Evolutionary conservation across 2,888 invertebrate genomes (phyloP), one percentile per base, ranked within the genome.

Genomic region (Eumerus sabulonum): DNA sequence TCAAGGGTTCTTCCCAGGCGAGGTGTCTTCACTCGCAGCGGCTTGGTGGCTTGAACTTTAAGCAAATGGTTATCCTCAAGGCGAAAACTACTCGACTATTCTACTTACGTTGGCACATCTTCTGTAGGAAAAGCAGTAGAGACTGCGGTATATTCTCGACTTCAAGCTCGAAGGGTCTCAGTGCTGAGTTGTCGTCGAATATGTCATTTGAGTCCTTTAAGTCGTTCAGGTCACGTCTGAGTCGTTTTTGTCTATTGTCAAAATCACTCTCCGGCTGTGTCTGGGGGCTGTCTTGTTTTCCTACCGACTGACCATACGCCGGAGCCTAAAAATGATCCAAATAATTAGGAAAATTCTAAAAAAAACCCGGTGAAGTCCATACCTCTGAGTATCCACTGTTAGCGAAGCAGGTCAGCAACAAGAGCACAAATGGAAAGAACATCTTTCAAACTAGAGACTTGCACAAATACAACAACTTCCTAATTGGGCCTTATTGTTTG

Each of bases 1-100:
- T 87, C 87, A 82, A 87, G 85, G 84, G 90, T 90, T 81, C 90
- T 88, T 48, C 91, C 91, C 72, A 91, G 86, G 82, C 91, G 88
- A 74, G 91, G 90, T 63, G 89, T 90, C 68, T 86, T 86, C 84
- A 86, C 84, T 83, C 86, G 85, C 82, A 84, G 83, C 38, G 84
- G 86, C 73, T 88, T 88, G 45, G 59, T 84, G 76, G 82, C 85
- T 83, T 87, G 88, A 76, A 87, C 88, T 87, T 73, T 27, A 73
- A 44, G n/a, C 18, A 27, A 27, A 19, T n/a, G 0, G 9, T 12
- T 5, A 16, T 13, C 38, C 19, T 42, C n/a, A n/a, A n/a, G n/a
- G n/a, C 7, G 27, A 27, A 27, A 16, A 4, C 5, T 3, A 4
- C 2, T n/a, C 3, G 18, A 19, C 2, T 14, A 1, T 4, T 35